Conservation (phyloP, 2,113 vertebrate genomes). For the Galeopterus variegatus region DNA sequence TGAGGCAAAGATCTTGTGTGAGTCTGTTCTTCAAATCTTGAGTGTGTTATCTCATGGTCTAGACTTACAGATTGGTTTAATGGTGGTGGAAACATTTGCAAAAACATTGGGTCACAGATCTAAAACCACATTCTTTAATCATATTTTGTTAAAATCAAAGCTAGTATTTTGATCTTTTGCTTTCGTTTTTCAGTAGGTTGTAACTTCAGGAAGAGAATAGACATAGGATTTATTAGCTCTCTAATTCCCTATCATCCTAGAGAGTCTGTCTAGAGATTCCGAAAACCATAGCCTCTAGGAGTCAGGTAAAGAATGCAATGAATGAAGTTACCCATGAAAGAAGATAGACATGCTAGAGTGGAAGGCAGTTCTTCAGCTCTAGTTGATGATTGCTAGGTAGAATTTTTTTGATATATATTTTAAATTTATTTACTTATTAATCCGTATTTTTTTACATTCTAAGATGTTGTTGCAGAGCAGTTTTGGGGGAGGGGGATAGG, state of each 20-base stretch:
- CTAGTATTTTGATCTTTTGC: not conserved
- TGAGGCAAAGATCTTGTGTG: not conserved
- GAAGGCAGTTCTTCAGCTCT: not conserved
- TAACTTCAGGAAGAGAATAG: not conserved
- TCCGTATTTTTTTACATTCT: no score
- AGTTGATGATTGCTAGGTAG: not conserved
- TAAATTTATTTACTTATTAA: no score
- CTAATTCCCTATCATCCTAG: not conserved
- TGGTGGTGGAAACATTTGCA: not conserved
- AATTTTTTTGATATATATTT: not conserved
- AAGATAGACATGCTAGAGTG: not conserved
- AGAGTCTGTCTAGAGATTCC: not conserved
- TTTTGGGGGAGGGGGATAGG: no score
- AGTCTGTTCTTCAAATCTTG: not conserved
- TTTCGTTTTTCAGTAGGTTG: not conserved
- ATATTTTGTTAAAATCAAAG: constrained; percentile 29
- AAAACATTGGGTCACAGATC: not conserved
- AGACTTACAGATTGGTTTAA: not conserved
- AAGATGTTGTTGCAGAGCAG: no score
- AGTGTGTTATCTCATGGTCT: not conserved
- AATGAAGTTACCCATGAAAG: not conserved
- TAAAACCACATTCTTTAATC: not conserved
- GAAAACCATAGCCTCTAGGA: not conserved
- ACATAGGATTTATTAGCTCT: not conserved
- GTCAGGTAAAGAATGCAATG: not conserved